Conservation (phyloP, 2,888 invertebrate species). For the Trachelus iudaicus region DNA sequence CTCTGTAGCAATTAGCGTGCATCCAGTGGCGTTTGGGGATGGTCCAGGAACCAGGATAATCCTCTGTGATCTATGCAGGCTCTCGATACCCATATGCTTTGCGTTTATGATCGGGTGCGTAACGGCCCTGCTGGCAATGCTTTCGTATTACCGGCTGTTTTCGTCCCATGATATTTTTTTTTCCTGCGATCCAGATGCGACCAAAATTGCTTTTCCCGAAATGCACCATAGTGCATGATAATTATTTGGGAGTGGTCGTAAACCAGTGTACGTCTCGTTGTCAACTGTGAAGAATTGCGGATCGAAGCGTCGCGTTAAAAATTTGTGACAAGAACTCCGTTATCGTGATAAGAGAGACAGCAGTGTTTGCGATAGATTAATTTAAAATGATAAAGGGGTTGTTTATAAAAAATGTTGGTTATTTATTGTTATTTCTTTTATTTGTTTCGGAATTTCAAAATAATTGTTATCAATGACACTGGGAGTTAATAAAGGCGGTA, state of each 20-base stretch:
- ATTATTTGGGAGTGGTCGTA: neutral
- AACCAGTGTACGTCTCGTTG: neutral
- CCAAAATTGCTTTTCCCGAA: neutral
- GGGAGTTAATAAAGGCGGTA: neutral
- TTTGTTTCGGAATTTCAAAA: neutral
- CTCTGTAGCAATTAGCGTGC: conserved; percentile 53
- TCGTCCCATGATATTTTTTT: neutral
- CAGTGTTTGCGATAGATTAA: neutral
- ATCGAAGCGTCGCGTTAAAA: neutral
- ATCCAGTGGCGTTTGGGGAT: conserved; percentile 44
- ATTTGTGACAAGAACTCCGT: neutral
- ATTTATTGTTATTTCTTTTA: neutral
- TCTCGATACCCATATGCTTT: conserved; percentile 44
- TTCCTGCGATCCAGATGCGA: neutral
- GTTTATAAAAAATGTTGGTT: neutral
- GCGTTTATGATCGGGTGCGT: conserved; percentile 33
- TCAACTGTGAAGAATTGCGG: neutral
- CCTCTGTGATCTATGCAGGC: conserved; percentile 49
- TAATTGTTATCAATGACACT: neutral
- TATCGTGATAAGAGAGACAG: neutral
- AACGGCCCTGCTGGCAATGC: neutral
- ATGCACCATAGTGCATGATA: neutral
- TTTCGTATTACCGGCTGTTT: neutral
- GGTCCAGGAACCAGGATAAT: conserved; percentile 43
- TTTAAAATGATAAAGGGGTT: neutral